Evolutionary conservation across 1,140 invertebrate species (phyloP).

Genomic region (Micrasema minimum): DNA sequence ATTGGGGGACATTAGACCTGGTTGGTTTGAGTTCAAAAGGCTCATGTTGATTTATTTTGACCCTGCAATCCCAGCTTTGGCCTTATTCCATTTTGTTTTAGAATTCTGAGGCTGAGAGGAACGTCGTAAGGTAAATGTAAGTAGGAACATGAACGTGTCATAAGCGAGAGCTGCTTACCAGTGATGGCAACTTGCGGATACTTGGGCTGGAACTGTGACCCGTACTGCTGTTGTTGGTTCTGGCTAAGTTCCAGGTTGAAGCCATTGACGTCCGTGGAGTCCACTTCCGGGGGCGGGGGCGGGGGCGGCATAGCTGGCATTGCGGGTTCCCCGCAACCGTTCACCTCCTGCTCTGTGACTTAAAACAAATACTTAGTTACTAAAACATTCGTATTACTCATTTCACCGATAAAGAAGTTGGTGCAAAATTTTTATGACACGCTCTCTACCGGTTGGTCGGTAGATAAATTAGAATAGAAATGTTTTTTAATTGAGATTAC

Average conservation of each 20-base stretch:
- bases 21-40: too few relatives aligned
- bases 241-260: conserved; percentile 80
- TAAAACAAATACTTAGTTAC: neutral
- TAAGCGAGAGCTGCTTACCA: conserved; percentile 66
- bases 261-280: conserved; percentile 63
- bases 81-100: too few relatives aligned
- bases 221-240: conserved; percentile 79
- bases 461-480: too few relatives aligned
- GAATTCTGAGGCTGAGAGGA: neutral
- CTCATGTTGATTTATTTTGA: too few relatives aligned
- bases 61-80: too few relatives aligned
- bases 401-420: too few relatives aligned
- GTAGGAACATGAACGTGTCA: neutral
- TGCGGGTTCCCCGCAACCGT: conserved; percentile 12
- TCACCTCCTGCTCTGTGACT: conserved; percentile 8
- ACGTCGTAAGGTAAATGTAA: conserved; percentile 22
- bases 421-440: too few relatives aligned
- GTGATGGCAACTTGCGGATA: conserved; percentile 64
- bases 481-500: too few relatives aligned
- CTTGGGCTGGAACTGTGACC: conserved; percentile 72
- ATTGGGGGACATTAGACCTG: neutral
- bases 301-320: conserved; percentile 48
- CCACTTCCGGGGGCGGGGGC: conserved; percentile 51
- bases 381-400: too few relatives aligned
- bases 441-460: too few relatives aligned